Evolutionary conservation across 53 echinoderm and acorn worm genomes (phyloP).

Genomic region (Mesocentrotus franciscanus): DNA sequence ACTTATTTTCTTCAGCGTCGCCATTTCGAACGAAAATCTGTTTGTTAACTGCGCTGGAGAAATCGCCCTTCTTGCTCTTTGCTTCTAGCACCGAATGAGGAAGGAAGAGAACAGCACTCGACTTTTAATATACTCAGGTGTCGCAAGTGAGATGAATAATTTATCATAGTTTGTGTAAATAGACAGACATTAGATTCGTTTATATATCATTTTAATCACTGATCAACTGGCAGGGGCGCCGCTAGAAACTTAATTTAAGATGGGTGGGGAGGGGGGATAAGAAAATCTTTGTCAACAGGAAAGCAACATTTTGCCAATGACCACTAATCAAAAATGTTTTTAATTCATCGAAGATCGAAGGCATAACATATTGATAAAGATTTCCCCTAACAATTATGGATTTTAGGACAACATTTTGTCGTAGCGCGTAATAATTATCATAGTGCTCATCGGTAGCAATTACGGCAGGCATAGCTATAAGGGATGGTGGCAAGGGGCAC

Average conservation of each 20-base stretch:
- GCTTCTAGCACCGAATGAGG: neutral
- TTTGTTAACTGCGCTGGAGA: neutral
- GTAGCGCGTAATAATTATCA: no score
- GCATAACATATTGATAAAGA: no score
- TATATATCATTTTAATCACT: neutral
- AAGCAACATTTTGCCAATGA: no score
- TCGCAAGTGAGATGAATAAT: neutral
- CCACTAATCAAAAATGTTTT: no score
- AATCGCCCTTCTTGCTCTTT: neutral
- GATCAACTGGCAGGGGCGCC: neutral
- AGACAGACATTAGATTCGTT: neutral
- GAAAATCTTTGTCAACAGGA: no score
- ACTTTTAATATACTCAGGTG: neutral
- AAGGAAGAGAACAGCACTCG: neutral
- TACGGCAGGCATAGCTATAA: no score
- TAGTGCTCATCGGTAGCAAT: no score
- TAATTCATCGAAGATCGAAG: no score
- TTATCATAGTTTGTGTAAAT: neutral
- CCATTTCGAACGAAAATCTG: neutral
- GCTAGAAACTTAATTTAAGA: neutral
- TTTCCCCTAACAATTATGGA: no score
- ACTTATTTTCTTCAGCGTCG: neutral
- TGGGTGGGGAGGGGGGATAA: neutral
- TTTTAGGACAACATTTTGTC: no score
- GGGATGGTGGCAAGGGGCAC: no score